phyloP scores from a whole-genome alignment of 2,797 vertebrate genomes.

The Ara ararauna region DNA sequence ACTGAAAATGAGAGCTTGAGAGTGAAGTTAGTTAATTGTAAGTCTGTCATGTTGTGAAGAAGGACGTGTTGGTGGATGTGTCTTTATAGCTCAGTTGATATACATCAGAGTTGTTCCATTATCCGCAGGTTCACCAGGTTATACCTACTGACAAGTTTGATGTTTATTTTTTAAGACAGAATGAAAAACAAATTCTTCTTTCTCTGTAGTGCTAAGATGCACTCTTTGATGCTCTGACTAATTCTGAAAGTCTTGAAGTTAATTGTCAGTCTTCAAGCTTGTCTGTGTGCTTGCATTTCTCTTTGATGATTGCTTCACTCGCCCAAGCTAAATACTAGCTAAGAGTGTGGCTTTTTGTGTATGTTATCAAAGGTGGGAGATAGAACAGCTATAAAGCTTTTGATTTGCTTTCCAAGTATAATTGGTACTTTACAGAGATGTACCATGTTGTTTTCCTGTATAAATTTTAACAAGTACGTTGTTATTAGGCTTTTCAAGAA shows the following conservation, averaged over 20 bases:
- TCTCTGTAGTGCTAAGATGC: neutral
- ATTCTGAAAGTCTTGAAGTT: slow-evolving; percentile 4
- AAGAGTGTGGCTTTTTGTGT: neutral
- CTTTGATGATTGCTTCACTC: slow-evolving; percentile 7
- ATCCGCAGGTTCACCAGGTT: neutral
- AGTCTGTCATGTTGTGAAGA: neutral
- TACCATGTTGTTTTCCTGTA: neutral
- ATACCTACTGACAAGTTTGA: neutral
- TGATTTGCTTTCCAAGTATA: neutral
- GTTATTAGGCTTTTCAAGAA: slow-evolving; percentile 8
- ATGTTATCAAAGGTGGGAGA: neutral
- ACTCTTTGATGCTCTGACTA: neutral
- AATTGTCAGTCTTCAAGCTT: neutral
- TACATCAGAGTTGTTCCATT: neutral
- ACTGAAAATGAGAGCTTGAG: neutral
- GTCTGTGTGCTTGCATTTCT: neutral
- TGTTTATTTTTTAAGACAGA: neutral
- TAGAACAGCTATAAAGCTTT: slow-evolving; percentile 11
- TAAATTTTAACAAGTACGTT: neutral
- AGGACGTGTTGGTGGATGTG: neutral
- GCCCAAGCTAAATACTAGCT: neutral
- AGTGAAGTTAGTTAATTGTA: neutral
- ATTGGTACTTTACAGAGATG: slow-evolving; percentile 18
- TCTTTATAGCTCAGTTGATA: neutral
- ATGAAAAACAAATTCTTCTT: neutral